Evolutionary conservation across 2,888 invertebrate species (phyloP).

Genomic region (Lissonota sp.): DNA sequence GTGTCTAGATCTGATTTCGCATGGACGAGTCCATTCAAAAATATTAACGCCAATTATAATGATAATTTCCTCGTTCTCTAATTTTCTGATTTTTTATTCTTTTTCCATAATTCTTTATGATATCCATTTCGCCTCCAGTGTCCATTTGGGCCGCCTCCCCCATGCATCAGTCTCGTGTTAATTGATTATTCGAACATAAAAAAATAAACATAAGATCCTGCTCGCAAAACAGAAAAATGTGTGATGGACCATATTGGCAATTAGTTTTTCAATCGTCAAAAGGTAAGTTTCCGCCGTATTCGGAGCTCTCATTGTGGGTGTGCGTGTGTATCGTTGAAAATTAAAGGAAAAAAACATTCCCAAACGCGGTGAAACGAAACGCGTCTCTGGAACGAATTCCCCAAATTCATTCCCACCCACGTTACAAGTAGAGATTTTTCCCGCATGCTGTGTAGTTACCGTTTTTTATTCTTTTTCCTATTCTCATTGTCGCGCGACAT

Average conservation of each 20-base stretch:
- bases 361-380: background rate
- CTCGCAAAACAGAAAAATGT: constrained; percentile 35
- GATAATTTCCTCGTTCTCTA: too few relatives aligned
- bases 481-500: background rate
- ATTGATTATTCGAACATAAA: too few relatives aligned
- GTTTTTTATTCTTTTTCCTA: constrained; percentile 13
- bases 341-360: constrained; percentile 8
- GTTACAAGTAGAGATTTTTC: background rate
- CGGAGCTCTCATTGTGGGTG: constrained; percentile 72
- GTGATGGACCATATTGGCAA: constrained; percentile 57
- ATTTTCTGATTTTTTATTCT: too few relatives aligned
- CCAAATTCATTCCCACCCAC: background rate
- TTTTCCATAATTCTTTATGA: too few relatives aligned
- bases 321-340: background rate
- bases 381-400: background rate
- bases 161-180: too few relatives aligned
- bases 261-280: constrained; percentile 37
- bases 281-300: constrained; percentile 78
- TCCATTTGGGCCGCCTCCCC: too few relatives aligned
- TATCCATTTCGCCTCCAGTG: too few relatives aligned
- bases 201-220: background rate
- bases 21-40: too few relatives aligned
- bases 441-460: background rate
- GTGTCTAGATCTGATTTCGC: too few relatives aligned
- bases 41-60: too few relatives aligned